Conservation (phyloP, 2,888 invertebrate genomes). For the Gisinianus flammeolus region DNA sequence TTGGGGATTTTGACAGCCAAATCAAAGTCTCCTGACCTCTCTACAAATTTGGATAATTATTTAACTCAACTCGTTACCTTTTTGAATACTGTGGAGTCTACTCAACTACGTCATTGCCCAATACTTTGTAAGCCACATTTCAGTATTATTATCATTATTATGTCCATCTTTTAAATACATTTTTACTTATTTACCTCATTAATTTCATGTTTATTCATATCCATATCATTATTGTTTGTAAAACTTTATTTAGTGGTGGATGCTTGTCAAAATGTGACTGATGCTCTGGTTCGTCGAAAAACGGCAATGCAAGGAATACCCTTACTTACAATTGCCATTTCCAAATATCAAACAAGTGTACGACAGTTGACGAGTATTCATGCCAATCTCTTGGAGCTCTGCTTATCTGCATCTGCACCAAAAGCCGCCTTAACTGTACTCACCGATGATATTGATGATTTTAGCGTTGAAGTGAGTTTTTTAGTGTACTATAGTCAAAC, state of each 20-base stretch:
- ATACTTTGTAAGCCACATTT: slow-evolving; percentile 37
- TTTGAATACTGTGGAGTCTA: slow-evolving; percentile 38
- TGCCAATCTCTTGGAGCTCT: slow-evolving; percentile 89
- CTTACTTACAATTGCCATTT: slow-evolving; percentile 80
- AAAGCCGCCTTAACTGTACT: slow-evolving; percentile 88
- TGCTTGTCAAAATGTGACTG: slow-evolving; percentile 82
- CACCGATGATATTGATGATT: slow-evolving; percentile 88
- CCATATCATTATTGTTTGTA: slow-evolving; percentile 52
- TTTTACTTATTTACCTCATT: background rate
- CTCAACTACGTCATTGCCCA: slow-evolving; percentile 43
- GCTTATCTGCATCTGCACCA: slow-evolving; percentile 87
- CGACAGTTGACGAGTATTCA: slow-evolving; percentile 89
- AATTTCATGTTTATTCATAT: no score
- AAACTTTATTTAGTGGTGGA: slow-evolving; percentile 71
- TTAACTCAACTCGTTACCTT: slow-evolving; percentile 44
- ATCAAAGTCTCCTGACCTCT: slow-evolving; percentile 48
- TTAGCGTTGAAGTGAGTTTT: slow-evolving; percentile 76
- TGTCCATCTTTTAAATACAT: no score
- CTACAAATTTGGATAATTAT: slow-evolving; percentile 48
- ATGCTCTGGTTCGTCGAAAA: slow-evolving; percentile 76
- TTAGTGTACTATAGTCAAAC: background rate
- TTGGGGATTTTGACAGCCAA: slow-evolving; percentile 51
- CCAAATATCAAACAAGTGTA: slow-evolving; percentile 62
- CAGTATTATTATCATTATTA: slow-evolving; percentile 6
- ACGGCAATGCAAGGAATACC: slow-evolving; percentile 83